Conservation (phyloP, 2,113 vertebrate genomes). For the Thymallus thymallus region DNA sequence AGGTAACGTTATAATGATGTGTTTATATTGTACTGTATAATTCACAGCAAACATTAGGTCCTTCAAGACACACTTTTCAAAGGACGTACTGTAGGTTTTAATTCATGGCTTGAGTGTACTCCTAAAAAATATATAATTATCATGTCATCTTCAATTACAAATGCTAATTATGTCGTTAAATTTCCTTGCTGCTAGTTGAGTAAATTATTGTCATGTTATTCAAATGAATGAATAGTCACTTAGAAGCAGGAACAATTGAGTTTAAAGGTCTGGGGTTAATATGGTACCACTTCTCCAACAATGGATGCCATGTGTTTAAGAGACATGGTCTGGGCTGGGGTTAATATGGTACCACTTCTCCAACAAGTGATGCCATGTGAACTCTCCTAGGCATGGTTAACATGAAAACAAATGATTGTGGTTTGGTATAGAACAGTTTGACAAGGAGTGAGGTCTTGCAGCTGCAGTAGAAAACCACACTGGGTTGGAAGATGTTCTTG, state of each 20-base stretch:
- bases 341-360: too few species aligned
- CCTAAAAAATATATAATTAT: background rate
- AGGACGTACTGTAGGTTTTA: background rate
- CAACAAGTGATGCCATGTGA: too few species aligned
- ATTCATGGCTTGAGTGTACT: too few species aligned
- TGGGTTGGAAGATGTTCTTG: slow-evolving; percentile 50
- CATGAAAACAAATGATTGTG: slow-evolving; percentile 59
- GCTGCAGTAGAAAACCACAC: slow-evolving; percentile 47
- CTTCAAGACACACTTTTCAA: background rate
- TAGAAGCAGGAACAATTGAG: background rate
- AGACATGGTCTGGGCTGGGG: too few species aligned
- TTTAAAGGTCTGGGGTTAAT: slow-evolving; percentile 13
- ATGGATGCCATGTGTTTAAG: slow-evolving; percentile 5
- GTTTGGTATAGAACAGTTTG: slow-evolving; percentile 47
- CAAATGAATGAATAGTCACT: background rate
- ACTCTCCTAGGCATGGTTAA: slow-evolving; percentile 50
- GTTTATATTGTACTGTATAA: background rate
- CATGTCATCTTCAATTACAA: background rate
- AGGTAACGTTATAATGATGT: too few species aligned
- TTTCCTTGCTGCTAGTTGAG: too few species aligned
- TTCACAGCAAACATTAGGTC: background rate
- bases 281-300: slow-evolving; percentile 25
- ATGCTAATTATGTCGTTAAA: background rate
- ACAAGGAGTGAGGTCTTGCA: slow-evolving; percentile 39
- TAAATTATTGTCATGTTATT: too few species aligned